Percentiles rank a stretch among this genome's conserved stretches.
phyloP scores from a whole-genome alignment of 2,888 invertebrate genomes.

The Apamea epomidion region DNA sequence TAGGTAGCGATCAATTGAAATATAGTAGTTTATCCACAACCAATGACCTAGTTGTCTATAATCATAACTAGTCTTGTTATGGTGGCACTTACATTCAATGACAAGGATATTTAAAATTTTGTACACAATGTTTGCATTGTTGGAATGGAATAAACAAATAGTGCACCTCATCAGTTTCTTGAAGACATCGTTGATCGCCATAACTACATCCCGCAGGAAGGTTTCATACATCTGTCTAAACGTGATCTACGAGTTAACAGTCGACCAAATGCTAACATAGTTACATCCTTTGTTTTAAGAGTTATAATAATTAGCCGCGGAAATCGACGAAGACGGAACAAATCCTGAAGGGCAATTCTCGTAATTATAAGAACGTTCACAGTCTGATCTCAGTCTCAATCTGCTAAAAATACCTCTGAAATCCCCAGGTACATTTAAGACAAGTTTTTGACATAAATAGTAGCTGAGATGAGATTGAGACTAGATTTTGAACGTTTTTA shows the following conservation, averaged over 20 bases:
- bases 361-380: neutral
- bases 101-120: neutral
- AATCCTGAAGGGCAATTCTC: neutral
- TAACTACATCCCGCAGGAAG: neutral
- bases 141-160: neutral
- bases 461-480: neutral
- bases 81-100: neutral
- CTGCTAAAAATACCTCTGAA: neutral
- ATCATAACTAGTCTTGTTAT: neutral
- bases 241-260: neutral
- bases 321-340: neutral
- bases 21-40: neutral
- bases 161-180: neutral
- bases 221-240: neutral
- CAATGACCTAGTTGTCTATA: constrained; percentile 19
- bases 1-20: constrained; percentile 1
- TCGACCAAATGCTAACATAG: neutral
- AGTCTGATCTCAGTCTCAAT: neutral
- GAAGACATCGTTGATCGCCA: neutral
- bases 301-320: neutral
- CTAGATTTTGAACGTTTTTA: neutral
- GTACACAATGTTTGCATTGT: neutral
- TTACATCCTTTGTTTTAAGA: neutral
- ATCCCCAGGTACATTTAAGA: neutral
- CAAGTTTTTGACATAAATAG: neutral